phyloP scores from a whole-genome alignment of 1,140 invertebrate species.

The Schlechtendalia chinensis region DNA sequence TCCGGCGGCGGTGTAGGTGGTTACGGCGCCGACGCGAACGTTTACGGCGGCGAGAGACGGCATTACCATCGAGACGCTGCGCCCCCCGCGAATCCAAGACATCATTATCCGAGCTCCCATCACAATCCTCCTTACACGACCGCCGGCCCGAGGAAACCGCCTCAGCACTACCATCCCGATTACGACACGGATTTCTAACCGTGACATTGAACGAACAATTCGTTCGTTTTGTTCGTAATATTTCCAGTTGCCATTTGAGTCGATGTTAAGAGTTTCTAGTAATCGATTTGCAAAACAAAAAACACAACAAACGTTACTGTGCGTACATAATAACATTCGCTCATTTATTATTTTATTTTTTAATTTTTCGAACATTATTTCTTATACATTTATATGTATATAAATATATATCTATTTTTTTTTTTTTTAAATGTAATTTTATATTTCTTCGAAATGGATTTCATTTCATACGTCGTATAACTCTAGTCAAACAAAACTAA shows the following conservation, averaged over 20 bases:
- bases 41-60: background rate
- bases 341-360: conserved; percentile 26
- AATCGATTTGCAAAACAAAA: no score
- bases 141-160: conserved; percentile 17
- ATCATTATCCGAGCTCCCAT: background rate
- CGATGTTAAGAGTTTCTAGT: background rate
- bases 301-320: background rate
- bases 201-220: no score
- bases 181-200: conserved; percentile 27
- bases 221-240: no score
- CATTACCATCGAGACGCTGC: background rate
- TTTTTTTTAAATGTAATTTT: conserved; percentile 1
- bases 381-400: no score
- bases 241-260: conserved; percentile 28
- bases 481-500: conserved; percentile 30
- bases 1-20: background rate
- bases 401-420: no score
- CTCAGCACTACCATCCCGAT: conserved; percentile 24
- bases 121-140: conserved; percentile 14
- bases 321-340: conserved; percentile 17
- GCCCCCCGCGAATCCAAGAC: background rate
- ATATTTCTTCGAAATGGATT: background rate
- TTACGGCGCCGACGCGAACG: background rate
- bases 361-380: no score
- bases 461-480: background rate